These are phyloP conservation scores for Eretmocerus hayati DNA, from an alignment of 2,888 invertebrate species.

Conservation along the genomic window DNA sequence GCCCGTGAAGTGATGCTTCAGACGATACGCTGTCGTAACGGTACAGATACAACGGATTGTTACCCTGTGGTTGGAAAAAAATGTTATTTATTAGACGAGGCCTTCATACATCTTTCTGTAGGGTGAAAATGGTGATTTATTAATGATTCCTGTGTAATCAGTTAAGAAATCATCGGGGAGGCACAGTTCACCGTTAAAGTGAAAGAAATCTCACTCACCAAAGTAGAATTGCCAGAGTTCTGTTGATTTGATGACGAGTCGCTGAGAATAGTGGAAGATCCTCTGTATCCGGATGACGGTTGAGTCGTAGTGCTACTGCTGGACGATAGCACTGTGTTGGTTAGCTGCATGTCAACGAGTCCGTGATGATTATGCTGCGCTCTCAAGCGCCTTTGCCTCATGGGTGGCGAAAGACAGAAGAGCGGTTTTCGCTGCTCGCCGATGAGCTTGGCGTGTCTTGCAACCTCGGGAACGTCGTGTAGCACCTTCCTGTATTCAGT, in stretches of 20 bases:
- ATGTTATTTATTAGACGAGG: too few relatives aligned
- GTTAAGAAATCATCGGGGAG: too few relatives aligned
- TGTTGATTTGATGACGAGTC: slow-evolving; percentile 69
- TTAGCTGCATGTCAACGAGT: slow-evolving; percentile 52
- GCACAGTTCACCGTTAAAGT: neutral
- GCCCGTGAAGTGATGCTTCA: slow-evolving; percentile 59
- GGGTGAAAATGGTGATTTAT: too few relatives aligned
- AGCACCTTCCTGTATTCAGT: slow-evolving; percentile 73
- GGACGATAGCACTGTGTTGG: slow-evolving; percentile 51
- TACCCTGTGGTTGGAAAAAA: slow-evolving; percentile 7
- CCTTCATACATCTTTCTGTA: too few relatives aligned
- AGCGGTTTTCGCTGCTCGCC: slow-evolving; percentile 49
- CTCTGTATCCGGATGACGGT: slow-evolving; percentile 79
- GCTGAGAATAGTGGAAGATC: slow-evolving; percentile 74
- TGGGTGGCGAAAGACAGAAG: slow-evolving; percentile 37
- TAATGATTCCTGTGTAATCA: too few relatives aligned
- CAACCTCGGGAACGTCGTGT: slow-evolving; percentile 72
- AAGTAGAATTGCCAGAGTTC: slow-evolving; percentile 28
- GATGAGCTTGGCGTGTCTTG: slow-evolving; percentile 54
- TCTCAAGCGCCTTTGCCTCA: slow-evolving; percentile 49
- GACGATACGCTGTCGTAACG: slow-evolving; percentile 73
- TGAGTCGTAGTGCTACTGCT: slow-evolving; percentile 68
- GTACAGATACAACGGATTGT: slow-evolving; percentile 72
- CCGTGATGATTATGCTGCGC: slow-evolving; percentile 48
- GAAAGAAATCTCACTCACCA: slow-evolving; percentile 6